These are phyloP conservation scores for Copidosoma floridanum DNA, from an alignment of 1,140 invertebrate genomes.

Conservation along the genomic window DNA sequence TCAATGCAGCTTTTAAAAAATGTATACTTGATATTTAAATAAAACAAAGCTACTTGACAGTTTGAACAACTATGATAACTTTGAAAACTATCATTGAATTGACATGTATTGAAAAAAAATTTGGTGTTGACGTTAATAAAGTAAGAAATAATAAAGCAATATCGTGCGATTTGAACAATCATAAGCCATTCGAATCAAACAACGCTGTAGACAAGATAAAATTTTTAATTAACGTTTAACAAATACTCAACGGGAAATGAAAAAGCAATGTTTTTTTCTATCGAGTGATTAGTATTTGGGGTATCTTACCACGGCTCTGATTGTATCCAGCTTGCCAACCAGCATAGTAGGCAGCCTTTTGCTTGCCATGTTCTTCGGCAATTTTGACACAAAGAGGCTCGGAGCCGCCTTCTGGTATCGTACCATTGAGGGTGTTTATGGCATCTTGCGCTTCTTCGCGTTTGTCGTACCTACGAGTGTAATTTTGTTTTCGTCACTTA, in stretches of 20 bases:
- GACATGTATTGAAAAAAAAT: background rate
- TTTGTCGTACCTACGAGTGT: constrained; percentile 67
- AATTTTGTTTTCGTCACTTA: background rate
- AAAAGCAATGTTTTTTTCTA: constrained; percentile 5
- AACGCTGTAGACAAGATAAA: background rate
- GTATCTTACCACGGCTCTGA: constrained; percentile 57
- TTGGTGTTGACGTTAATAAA: background rate
- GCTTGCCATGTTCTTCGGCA: constrained; percentile 91
- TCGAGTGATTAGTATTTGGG: too few species aligned
- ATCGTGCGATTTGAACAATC: constrained; percentile 10
- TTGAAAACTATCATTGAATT: background rate
- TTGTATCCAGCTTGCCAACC: constrained; percentile 62
- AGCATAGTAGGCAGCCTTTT: constrained; percentile 71
- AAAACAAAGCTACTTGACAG: too few species aligned
- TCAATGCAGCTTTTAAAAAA: too few species aligned
- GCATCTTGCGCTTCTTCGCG: constrained; percentile 86
- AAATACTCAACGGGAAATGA: constrained; percentile 5
- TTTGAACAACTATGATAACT: background rate
- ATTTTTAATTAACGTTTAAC: constrained; percentile 1
- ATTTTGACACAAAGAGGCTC: constrained; percentile 84
- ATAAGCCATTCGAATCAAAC: constrained; percentile 11
- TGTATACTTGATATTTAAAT: too few species aligned
- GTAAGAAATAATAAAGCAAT: constrained; percentile 8
- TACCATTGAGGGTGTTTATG: constrained; percentile 80
- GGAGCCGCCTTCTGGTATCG: constrained; percentile 77